Percentiles rank a stretch among this genome's conserved stretches.
Evolutionary conservation across 1,140 invertebrate species (phyloP).

Genomic region (Dinoponera quadriceps): DNA sequence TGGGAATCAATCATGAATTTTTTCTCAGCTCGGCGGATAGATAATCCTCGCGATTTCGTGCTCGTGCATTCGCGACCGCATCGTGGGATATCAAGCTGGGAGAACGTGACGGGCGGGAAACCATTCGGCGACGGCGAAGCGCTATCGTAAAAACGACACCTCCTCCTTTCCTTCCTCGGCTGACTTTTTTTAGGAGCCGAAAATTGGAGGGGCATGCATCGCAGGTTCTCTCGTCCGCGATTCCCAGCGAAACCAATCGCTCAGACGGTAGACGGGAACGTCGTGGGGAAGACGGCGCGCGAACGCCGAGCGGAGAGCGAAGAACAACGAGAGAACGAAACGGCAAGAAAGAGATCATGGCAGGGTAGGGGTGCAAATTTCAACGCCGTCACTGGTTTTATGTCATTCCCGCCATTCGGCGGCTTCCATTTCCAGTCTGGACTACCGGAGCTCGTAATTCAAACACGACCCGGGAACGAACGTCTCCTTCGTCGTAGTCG

Average conservation of each 20-base stretch:
- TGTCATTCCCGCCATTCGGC: slow-evolving; percentile 77
- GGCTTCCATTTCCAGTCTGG: slow-evolving; percentile 77
- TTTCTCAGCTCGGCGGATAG: not conserved
- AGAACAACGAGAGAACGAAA: not conserved
- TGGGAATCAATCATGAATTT: slow-evolving; percentile 11
- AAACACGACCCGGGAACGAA: slow-evolving; percentile 72
- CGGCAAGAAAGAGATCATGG: not conserved
- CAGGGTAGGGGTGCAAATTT: slow-evolving; percentile 69
- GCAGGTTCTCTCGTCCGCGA: slow-evolving; percentile 48
- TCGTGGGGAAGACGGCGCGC: slow-evolving; percentile 19
- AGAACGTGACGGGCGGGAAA: not conserved
- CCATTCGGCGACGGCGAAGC: not conserved
- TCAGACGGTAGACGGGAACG: slow-evolving; percentile 53
- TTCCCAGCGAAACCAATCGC: slow-evolving; percentile 63
- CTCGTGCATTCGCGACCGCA: not conserved
- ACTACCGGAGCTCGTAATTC: slow-evolving; percentile 74
- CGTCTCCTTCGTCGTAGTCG: slow-evolving; percentile 43
- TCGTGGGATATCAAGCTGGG: slow-evolving; percentile 14
- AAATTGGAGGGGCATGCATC: slow-evolving; percentile 47
- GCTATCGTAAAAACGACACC: slow-evolving; percentile 57
- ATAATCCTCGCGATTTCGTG: slow-evolving; percentile 10
- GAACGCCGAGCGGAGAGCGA: not conserved
- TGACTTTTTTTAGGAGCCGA: slow-evolving; percentile 16
- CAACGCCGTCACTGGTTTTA: slow-evolving; percentile 75
- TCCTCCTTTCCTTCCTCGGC: not conserved